These are phyloP conservation scores for Varecia variegata DNA, from an alignment of 2,797 vertebrate species.

Conservation along the genomic window DNA sequence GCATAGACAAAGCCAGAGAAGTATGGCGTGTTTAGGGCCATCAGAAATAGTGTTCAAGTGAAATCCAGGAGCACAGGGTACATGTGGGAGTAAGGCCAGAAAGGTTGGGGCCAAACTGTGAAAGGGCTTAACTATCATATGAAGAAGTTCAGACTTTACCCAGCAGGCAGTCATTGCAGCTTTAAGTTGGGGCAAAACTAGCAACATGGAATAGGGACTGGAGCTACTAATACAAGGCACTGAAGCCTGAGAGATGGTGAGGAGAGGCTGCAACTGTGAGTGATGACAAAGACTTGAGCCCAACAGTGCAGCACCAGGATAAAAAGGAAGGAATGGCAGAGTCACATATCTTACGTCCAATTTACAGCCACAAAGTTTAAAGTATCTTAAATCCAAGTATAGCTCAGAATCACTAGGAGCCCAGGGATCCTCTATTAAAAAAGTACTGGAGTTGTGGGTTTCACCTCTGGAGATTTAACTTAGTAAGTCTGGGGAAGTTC, in stretches of 20 bases:
- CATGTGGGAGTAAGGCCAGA: not conserved
- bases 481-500: not conserved
- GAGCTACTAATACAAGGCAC: not conserved
- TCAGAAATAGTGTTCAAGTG: not conserved
- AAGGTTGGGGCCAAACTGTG: not conserved
- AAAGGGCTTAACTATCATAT: not conserved
- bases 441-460: not conserved
- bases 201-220: not conserved
- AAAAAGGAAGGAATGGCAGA: not conserved
- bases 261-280: not conserved
- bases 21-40: not conserved
- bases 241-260: not conserved
- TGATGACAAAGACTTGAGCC: not conserved
- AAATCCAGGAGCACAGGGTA: not conserved
- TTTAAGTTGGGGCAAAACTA: not conserved
- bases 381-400: not conserved
- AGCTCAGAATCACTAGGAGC: not conserved
- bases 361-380: not conserved
- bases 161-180: not conserved
- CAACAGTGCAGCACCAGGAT: not conserved
- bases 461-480: not conserved
- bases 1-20: not conserved
- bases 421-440: not conserved
- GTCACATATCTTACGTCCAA: not conserved
- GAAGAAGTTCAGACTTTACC: not conserved